Conservation (phyloP, 2,113 vertebrate species). For the Ochotona curzoniae region DNA sequence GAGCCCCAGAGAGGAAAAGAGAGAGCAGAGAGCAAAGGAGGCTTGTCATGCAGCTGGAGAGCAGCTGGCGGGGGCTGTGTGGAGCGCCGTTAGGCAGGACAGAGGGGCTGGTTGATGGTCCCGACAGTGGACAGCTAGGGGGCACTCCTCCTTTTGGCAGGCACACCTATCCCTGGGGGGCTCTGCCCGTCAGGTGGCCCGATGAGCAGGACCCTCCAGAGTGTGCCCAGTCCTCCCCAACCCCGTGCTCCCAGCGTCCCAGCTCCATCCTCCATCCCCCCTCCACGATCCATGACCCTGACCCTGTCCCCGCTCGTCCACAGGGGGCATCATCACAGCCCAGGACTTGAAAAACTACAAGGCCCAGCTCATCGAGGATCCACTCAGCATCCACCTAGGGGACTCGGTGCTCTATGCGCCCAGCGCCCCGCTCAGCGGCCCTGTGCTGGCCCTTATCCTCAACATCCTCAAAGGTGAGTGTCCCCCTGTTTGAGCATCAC, state of each 20-base stretch:
- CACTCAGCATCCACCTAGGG: constrained; percentile 87
- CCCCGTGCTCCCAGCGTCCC: not conserved
- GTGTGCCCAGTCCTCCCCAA: rapidly evolving
- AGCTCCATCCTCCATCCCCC: not conserved
- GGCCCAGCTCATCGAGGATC: constrained; percentile 87
- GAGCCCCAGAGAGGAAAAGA: not conserved
- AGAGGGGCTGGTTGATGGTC: too few relatives aligned
- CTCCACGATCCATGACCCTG: too few relatives aligned
- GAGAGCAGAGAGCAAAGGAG: not conserved
- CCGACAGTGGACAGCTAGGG: too few relatives aligned
- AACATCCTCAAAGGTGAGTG: constrained; percentile 93
- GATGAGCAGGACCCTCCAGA: not conserved
- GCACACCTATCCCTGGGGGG: too few relatives aligned
- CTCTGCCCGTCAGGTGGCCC: too few relatives aligned
- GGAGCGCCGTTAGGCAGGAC: not conserved
- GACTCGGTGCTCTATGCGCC: constrained; percentile 89
- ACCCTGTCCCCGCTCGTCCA: not conserved
- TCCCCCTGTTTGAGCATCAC: not conserved
- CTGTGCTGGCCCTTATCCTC: constrained; percentile 94
- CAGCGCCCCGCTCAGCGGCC: constrained; percentile 92
- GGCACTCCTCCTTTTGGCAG: too few relatives aligned
- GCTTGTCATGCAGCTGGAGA: not conserved
- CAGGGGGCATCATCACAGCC: constrained; percentile 93
- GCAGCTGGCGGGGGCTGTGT: too few relatives aligned
- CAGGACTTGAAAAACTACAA: constrained; percentile 92